Percentiles rank a stretch among this genome's conserved stretches.
phyloP scores from a whole-genome alignment of 2,888 invertebrate species.

The Nephrocerus scutellatus region DNA sequence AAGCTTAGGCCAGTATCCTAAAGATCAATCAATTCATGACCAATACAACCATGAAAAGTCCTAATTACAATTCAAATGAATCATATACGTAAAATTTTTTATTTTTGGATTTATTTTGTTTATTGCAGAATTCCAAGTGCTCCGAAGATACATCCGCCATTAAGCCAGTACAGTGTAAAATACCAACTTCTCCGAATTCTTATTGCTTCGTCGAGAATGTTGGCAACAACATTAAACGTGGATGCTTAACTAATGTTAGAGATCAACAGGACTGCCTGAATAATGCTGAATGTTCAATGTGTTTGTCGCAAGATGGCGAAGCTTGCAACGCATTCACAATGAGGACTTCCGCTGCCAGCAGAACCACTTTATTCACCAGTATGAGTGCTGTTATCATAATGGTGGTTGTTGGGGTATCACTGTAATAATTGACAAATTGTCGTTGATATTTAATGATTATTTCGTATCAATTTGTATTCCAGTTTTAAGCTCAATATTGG shows the following conservation, averaged over 20 bases:
- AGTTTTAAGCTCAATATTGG: too few species aligned
- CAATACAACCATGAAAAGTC: too few species aligned
- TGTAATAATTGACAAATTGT: too few species aligned
- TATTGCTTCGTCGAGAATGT: slow-evolving; percentile 33
- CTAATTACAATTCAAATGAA: background rate
- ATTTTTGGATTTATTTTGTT: background rate
- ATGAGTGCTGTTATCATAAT: too few species aligned
- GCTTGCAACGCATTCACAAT: slow-evolving; percentile 38
- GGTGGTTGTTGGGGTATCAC: too few species aligned
- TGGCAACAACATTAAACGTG: slow-evolving; percentile 25
- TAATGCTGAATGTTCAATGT: slow-evolving; percentile 31
- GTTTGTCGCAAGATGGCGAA: slow-evolving; percentile 27
- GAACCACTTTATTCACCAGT: too few species aligned
- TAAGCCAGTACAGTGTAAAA: slow-evolving; percentile 28
- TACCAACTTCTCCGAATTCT: slow-evolving; percentile 35
- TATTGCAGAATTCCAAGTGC: slow-evolving; percentile 30
- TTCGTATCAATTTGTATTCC: too few species aligned
- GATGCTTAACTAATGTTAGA: slow-evolving; percentile 32
- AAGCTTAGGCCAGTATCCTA: too few species aligned
- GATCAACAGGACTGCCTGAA: slow-evolving; percentile 34
- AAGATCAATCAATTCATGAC: too few species aligned
- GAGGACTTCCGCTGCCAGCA: too few species aligned
- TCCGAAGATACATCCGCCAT: slow-evolving; percentile 19
- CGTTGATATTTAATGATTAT: too few species aligned
- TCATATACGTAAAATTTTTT: background rate